Evolutionary conservation across 1,140 invertebrate genomes (phyloP), one percentile per base, ranked within the genome.

Genomic region (Zaprionus camerounensis): DNA sequence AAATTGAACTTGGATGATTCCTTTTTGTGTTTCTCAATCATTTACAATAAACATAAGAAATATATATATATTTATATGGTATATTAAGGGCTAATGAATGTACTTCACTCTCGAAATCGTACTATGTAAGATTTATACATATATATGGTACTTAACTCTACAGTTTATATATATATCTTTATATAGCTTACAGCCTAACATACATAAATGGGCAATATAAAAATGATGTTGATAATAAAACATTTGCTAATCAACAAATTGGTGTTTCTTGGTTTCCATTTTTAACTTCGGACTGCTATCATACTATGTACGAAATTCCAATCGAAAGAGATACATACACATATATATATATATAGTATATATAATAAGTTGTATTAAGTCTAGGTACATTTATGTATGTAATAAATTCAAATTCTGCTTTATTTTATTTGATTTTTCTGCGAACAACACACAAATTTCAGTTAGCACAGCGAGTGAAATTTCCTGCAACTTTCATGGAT

Each of bases 111-210:
- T 88, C 81, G 58, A 83, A 83, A 77, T 79, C 79, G 82, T 80
- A 86, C 69, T 85, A 58, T 73, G 76, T 86, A 82, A 86, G 79
- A 86, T 82, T 86, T 81, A 88, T 83, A 83, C 74, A 86, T 49
- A 64, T 69, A 34, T 11, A 34, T 34, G 31, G 31, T 34, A 83
- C 46, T 24, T 51, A 46, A 51, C 1, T 22, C 9, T 80, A 82
- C 61, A 80, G 57, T 58, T 76, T 78, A 81, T 86, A 82, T 61
- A 71, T 71, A 57, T 75, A 31, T 31, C 28, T 31, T 72, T 82
- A 82, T 77, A 59, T 88, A 88, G 81, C 81, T 87, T 87, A 88
- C 77, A 87, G 83, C 83, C 83, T 86, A 86, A 71, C 83, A 80
- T 82, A 71, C 83, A 80, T 82, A 87, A 69, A 86, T 65, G 78